Evolutionary conservation across 2,797 vertebrate genomes (phyloP).

Genomic region (Chaetodon trifasciatus): DNA sequence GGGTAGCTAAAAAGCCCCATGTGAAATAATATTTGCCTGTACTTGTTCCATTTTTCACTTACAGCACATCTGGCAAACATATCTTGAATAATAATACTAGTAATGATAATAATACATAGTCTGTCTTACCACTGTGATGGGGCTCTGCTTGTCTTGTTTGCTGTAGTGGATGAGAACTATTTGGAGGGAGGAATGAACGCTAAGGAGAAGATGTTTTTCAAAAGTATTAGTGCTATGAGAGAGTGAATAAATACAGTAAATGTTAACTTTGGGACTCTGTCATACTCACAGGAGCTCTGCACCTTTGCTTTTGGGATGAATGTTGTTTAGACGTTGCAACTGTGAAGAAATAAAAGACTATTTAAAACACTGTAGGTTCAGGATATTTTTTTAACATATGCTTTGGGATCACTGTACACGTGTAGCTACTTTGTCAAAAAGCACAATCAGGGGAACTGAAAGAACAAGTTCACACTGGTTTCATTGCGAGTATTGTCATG

Average conservation of each 20-base stretch:
- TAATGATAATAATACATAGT: neutral
- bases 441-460: neutral
- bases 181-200: neutral
- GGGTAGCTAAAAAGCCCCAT: neutral
- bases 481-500: neutral
- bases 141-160: conserved; percentile 2
- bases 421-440: neutral
- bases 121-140: conserved; percentile 51
- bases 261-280: neutral
- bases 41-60: neutral
- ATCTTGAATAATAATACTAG: neutral
- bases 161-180: neutral
- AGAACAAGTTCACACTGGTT: neutral
- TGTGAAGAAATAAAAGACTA: conserved; percentile 19
- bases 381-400: neutral
- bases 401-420: neutral
- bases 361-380: neutral
- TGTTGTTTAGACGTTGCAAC: conserved; percentile 21
- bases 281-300: conserved; percentile 60
- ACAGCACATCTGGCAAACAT: neutral
- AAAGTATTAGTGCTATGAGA: conserved; percentile 1
- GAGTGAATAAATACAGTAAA: neutral
- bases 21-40: neutral
- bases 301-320: conserved; percentile 25
- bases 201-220: conserved; percentile 1